Conservation (phyloP, 2,888 invertebrate species). For the Tetheella fluctuosa region DNA sequence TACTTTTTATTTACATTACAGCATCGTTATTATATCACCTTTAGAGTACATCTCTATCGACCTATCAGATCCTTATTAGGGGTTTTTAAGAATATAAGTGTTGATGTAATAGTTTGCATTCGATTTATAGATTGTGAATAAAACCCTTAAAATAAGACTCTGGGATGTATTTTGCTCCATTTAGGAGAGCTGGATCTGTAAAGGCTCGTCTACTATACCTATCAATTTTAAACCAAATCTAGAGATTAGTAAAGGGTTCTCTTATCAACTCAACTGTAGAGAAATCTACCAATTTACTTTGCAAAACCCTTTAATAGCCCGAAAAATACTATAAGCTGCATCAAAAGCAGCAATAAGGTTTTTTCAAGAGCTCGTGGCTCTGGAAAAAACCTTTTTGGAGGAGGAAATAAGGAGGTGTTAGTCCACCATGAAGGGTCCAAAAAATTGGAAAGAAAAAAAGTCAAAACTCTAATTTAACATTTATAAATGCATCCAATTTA, state of each 20-base stretch:
- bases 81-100: not conserved
- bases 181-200: not conserved
- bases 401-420: too few species aligned
- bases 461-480: too few species aligned
- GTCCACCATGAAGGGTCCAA: too few species aligned
- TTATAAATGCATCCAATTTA: too few species aligned
- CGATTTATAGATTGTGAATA: not conserved
- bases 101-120: not conserved
- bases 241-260: not conserved
- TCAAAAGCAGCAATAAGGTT: too few species aligned
- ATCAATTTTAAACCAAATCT: not conserved
- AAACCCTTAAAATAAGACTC: not conserved
- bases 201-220: too few species aligned
- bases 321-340: too few species aligned
- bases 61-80: not conserved
- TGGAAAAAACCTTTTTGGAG: too few species aligned
- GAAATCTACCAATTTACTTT: not conserved
- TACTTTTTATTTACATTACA: slow-evolving; percentile 1
- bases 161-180: not conserved
- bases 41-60: not conserved
- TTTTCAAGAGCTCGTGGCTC: too few species aligned
- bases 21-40: not conserved
- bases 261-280: not conserved
- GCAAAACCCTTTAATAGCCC: not conserved
- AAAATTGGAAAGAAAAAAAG: too few species aligned